Conservation (phyloP, 2,113 vertebrate species). For the Hemichromis elongatus region DNA sequence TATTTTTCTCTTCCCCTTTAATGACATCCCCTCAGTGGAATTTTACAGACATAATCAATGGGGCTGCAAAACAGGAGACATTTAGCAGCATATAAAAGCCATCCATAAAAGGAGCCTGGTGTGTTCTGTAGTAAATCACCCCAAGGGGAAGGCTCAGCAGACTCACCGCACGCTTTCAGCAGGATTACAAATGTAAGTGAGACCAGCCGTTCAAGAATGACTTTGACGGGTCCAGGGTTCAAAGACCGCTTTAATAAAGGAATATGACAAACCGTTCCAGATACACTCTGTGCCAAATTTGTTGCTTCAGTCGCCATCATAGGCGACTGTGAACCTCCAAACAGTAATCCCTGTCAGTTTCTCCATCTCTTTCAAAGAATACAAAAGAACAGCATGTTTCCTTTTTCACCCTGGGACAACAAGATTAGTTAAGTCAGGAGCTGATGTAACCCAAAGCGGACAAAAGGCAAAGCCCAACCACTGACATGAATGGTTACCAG, state of each 20-base stretch:
- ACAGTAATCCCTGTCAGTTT: background rate
- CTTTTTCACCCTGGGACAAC: background rate
- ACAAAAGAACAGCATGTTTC: background rate
- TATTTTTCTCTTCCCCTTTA: background rate
- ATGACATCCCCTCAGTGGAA: background rate
- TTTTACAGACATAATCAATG: conserved; percentile 41
- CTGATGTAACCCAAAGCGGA: background rate
- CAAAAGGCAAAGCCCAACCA: background rate
- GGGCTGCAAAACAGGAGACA: conserved; percentile 22
- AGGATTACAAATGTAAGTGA: conserved; percentile 49
- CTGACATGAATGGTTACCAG: background rate
- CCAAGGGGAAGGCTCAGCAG: conserved; percentile 33
- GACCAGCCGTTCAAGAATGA: conserved; percentile 17
- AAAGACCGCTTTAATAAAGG: background rate
- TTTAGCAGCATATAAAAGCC: conserved; percentile 52
- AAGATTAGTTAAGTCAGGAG: background rate
- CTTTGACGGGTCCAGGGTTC: background rate
- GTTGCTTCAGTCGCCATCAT: background rate
- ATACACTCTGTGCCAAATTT: background rate
- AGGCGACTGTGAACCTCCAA: background rate
- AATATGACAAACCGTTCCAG: background rate
- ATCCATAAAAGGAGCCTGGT: conserved; percentile 62
- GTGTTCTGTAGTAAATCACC: conserved; percentile 40
- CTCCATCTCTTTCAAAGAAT: background rate
- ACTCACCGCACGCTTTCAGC: conserved; percentile 27